Conservation (phyloP, 1,140 invertebrate genomes). For the Zaprionus vittiger region DNA sequence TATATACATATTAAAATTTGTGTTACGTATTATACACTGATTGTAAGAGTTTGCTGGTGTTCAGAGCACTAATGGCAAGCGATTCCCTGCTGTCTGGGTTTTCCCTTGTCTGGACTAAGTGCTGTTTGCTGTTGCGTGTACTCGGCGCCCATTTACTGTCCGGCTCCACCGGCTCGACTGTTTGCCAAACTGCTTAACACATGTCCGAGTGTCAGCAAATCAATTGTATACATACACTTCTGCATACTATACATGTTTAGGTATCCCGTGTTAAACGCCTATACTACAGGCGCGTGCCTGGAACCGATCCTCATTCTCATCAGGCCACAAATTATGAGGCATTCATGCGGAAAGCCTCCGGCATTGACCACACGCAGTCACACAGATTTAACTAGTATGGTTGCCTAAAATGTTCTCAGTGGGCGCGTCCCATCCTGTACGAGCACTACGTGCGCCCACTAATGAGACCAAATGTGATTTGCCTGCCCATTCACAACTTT, state of each 20-base stretch:
- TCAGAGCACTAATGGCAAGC: neutral
- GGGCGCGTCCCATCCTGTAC: conserved; percentile 8
- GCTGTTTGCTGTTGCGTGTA: conserved; percentile 50
- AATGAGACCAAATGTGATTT: conserved; percentile 53
- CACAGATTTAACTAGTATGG: conserved; percentile 10
- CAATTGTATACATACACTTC: conserved; percentile 43
- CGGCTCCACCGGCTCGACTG: conserved; percentile 12
- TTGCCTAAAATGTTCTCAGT: conserved; percentile 12
- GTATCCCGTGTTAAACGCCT: conserved; percentile 7
- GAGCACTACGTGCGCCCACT: conserved; percentile 18
- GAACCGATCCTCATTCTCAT: neutral
- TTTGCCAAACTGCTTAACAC: conserved; percentile 42
- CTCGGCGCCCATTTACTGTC: neutral
- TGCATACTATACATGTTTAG: conserved; percentile 4
- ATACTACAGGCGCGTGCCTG: neutral
- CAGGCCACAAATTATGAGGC: conserved; percentile 30
- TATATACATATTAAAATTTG: neutral
- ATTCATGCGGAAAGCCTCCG: conserved; percentile 18
- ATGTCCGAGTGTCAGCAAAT: conserved; percentile 51
- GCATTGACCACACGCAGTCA: conserved; percentile 9
- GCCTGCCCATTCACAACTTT: conserved; percentile 10
- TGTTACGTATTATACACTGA: neutral
- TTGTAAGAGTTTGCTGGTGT: neutral
- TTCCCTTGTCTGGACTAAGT: conserved; percentile 29
- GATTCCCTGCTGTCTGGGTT: neutral